Base-by-base conservation (phyloP, 2,113 vertebrate genomes). In the Colistium nudipinnis region DNA sequence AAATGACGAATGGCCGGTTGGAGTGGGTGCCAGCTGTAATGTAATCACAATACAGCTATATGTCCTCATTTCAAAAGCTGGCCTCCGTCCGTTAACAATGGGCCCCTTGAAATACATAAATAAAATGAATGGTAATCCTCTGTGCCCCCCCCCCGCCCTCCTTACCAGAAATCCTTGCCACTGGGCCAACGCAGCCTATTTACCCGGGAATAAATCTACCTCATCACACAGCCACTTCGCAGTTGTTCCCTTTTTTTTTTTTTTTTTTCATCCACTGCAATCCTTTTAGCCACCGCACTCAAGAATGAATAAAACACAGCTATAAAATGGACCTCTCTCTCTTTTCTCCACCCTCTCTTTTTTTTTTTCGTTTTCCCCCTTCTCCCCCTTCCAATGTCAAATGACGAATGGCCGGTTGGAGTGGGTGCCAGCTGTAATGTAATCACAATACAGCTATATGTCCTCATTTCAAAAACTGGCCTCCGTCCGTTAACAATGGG, bases 341-440 rank as follows among this genome's bases (percentile, higher is more conserved):
- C 56, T 14, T 62, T 48, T 27, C 49, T 35, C 60, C 57, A 14
- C 22, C 35, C 62, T 20, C 17, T 45, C 20, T 22, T 25, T 19
- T 39, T 30, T 25, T n/a, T n/a, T n/a, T n/a, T n/a, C n/a, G n/a
- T 20, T 5, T 20, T 5, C 48, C 51, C 3, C 41, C 1, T 45
- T 8, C 3, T n/a, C 47, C 35, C 69, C 22, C 31, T 24, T 44
- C 77, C 83, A 81, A 78, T 70, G 83, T 84, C 78, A 87, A 64
- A 77, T 86, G 86, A 89, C 77, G 67, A 70, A 87, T 83, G 57
- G 61, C 41, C 60, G 41, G 38, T 71, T 12, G 44, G 53, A 81
- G 79, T 57, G 72, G 54, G 44, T 68, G 83, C 86, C 83, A 89
- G 78, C 84, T 88, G 74, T 87, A 80, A 89, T 76, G 79, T 84